A percentile compares a stretch with the other conserved stretches of the same genome.
These are phyloP conservation scores for Euglossa dilemma DNA, from an alignment of 1,140 invertebrate genomes.

Conservation along the genomic window DNA sequence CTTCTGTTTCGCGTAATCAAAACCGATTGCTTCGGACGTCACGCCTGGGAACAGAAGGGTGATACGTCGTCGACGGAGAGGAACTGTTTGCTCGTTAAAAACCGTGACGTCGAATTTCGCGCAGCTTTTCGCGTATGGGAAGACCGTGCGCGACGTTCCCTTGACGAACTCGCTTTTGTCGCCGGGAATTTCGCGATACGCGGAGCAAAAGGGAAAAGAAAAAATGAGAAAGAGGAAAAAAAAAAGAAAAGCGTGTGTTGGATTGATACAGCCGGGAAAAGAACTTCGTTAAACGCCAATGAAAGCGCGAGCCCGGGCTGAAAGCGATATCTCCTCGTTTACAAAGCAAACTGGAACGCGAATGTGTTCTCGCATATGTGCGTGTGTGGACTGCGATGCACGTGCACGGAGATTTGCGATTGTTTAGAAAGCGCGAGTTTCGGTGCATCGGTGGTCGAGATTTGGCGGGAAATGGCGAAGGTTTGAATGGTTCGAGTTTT, in stretches of 20 bases:
- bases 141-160: neutral
- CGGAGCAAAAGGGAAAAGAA: too few species aligned
- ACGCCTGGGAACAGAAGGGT: neutral
- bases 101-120: neutral
- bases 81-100: neutral
- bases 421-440: neutral
- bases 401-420: neutral
- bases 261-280: neutral
- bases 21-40: conserved; percentile 2
- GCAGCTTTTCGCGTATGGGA: too few species aligned
- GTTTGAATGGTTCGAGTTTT: too few species aligned
- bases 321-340: neutral
- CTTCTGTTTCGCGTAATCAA: conserved; percentile 12
- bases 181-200: neutral
- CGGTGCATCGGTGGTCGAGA: neutral
- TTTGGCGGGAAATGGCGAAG: too few species aligned
- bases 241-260: neutral
- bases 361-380: neutral
- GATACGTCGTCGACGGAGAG: conserved; percentile 4
- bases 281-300: conserved; percentile 7
- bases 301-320: neutral
- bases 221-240: neutral
- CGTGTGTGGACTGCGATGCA: neutral
- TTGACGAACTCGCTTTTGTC: neutral
- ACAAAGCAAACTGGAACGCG: conserved; percentile 24